Conservation (phyloP, 2,797 vertebrate species). For the Pristis pectinata region DNA sequence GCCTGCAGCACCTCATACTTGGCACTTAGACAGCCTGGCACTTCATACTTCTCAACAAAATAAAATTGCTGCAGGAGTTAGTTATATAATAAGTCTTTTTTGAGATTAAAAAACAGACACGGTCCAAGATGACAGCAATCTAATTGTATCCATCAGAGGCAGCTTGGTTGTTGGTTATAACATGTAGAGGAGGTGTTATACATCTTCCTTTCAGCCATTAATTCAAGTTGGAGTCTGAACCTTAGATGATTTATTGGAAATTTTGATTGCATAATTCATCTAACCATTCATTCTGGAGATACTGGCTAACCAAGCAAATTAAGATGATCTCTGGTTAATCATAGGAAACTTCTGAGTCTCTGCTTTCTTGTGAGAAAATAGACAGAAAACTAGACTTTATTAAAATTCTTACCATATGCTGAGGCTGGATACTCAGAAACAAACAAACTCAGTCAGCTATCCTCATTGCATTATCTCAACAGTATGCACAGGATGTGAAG, state of each 20-base stretch:
- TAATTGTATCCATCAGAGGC: neutral
- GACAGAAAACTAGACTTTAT: neutral
- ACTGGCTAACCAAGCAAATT: neutral
- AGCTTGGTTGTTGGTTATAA: neutral
- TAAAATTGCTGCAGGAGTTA: neutral
- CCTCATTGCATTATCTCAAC: conserved; percentile 1
- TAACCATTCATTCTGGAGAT: neutral
- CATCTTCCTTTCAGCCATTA: neutral
- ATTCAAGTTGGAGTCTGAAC: neutral
- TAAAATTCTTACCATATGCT: neutral
- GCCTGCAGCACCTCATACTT: neutral
- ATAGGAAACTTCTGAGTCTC: neutral
- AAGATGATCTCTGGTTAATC: neutral
- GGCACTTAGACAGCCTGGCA: neutral
- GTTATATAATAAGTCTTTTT: neutral
- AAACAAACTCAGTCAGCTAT: neutral
- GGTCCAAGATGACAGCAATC: neutral
- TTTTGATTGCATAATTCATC: neutral
- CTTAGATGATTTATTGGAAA: neutral
- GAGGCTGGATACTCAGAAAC: neutral
- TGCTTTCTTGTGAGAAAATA: conserved; percentile 14
- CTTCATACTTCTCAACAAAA: neutral
- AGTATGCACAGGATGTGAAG: conserved; percentile 21
- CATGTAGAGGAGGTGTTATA: neutral
- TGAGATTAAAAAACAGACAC: neutral